Conservation (phyloP, 2,113 vertebrate species). For the Phoxinus phoxinus region DNA sequence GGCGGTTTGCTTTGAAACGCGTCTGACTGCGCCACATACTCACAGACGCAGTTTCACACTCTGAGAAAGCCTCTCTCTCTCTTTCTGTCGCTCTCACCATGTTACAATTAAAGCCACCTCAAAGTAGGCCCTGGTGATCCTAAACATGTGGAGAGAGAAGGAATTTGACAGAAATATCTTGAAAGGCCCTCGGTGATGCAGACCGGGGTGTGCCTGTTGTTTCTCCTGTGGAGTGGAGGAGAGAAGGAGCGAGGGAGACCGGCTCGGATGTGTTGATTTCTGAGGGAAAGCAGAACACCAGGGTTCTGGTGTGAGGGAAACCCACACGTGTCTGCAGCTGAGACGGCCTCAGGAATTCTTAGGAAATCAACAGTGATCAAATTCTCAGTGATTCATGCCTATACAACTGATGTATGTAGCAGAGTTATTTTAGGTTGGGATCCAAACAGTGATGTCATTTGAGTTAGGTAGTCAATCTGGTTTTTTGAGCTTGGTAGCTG, state of each 20-base stretch:
- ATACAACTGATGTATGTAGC: slow-evolving; percentile 20
- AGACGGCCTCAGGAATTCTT: slow-evolving; percentile 19
- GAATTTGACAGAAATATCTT: slow-evolving; percentile 68
- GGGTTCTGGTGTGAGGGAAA: slow-evolving; percentile 57
- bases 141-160: slow-evolving; percentile 63
- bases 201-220: slow-evolving; percentile 55
- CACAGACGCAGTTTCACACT: slow-evolving; percentile 62
- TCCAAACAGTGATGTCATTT: slow-evolving; percentile 36
- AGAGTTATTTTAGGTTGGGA: slow-evolving; percentile 13
- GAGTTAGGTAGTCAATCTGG: not conserved
- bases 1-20: slow-evolving; percentile 78
- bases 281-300: slow-evolving; percentile 73
- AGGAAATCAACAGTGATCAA: slow-evolving; percentile 1
- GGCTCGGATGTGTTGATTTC: slow-evolving; percentile 60
- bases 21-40: slow-evolving; percentile 72
- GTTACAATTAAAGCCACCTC: slow-evolving; percentile 66
- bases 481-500: not conserved
- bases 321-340: slow-evolving; percentile 59
- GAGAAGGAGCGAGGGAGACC: slow-evolving; percentile 26
- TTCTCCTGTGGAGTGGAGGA: slow-evolving; percentile 53
- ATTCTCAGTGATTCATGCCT: slow-evolving; percentile 16
- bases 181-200: slow-evolving; percentile 62
- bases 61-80: slow-evolving; percentile 10
- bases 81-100: slow-evolving; percentile 48
- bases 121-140: slow-evolving; percentile 66